Evolutionary conservation across 1,140 invertebrate genomes (phyloP), one percentile per base, ranked within the genome.

Genomic region (Drosophila orena): DNA sequence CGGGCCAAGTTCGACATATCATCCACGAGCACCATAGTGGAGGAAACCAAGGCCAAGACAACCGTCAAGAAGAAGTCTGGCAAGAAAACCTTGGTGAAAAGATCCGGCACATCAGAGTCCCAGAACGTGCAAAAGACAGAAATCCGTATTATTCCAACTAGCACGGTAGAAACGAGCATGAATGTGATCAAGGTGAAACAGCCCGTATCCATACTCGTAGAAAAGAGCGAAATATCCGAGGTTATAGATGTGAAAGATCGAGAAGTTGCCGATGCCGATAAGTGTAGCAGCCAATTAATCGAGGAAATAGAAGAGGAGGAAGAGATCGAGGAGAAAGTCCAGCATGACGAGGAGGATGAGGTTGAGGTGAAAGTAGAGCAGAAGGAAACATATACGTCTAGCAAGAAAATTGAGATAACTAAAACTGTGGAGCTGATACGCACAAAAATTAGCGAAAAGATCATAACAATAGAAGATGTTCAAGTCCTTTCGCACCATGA

Each of bases 1-100:
- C 97, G 96, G 92, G 97, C 96, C 2, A 96, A 95, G 92, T 93
- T 98, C 37, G 94, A 95, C 71, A 95, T 97, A 62, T 93, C 91
- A 22, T 91, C 92, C 4, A 71, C 89, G 11, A 54, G 75, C 8
- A 52, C 52, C 8, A 11, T 62, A 8, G 92, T 80, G 60, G 91
- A 92, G 60, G 92, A 93, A 73, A 74, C 70, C 47, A 92, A 92
- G 66, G 65, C 65, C 27, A 93, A 93, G 81, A 93, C 92, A 76
- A 91, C 88, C 7, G 49, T 80, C n/a, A 93, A 89, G 52, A 91
- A 92, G 71, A 91, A 76, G 34, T 34, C 58, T 14, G 71, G 59
- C 1, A 89, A 84, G 50, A 91, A 91, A 50, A 58, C 76, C 2
- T 27, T 68, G 40, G 56, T 64, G 2, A 88, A 81, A 37, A 53